Conservation (phyloP, 2,113 vertebrate genomes). For the Pluvialis apricaria region DNA sequence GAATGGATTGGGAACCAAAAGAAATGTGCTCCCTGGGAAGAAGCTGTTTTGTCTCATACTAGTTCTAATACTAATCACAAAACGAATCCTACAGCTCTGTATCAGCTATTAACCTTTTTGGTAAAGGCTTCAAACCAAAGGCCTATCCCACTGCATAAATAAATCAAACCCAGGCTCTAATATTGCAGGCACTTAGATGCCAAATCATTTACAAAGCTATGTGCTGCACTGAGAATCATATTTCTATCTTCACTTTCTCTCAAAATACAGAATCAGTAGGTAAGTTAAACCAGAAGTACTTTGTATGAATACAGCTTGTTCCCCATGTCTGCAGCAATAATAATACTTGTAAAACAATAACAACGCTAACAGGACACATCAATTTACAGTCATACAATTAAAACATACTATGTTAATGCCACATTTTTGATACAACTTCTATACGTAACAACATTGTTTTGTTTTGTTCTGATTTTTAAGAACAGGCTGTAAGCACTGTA, state of each 20-base stretch:
- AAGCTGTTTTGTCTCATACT: background rate
- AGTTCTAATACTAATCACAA: background rate
- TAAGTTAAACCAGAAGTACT: background rate
- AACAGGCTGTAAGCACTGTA: background rate
- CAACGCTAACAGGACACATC: background rate
- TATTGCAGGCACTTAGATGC: background rate
- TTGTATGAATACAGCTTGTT: background rate
- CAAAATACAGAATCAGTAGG: background rate
- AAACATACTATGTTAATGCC: background rate
- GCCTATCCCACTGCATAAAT: background rate
- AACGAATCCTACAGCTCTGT: background rate
- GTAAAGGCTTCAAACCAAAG: background rate
- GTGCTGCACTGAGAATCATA: fast-evolving
- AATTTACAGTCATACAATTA: background rate
- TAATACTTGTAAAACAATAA: background rate
- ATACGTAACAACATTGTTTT: background rate
- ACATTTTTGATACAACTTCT: background rate
- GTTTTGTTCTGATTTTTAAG: background rate
- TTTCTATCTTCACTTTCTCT: background rate
- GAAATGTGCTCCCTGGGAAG: background rate
- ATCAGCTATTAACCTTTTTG: background rate
- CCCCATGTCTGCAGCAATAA: background rate
- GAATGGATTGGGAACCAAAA: background rate
- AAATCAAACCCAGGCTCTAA: background rate
- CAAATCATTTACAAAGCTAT: background rate